phyloP scores from a whole-genome alignment of 2,888 invertebrate genomes.

The Exocentrus adspersus region DNA sequence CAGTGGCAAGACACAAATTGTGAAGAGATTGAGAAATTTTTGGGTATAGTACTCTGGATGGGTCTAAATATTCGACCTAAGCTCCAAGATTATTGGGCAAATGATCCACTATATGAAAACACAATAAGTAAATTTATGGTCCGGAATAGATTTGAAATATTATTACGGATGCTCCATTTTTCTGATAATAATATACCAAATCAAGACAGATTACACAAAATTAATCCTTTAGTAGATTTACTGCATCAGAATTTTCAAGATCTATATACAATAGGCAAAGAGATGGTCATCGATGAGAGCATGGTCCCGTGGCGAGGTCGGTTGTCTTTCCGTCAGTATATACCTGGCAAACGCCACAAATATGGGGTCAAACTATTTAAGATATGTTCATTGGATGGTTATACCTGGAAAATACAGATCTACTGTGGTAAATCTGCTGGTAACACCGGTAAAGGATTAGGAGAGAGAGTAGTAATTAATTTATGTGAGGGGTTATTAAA shows the following conservation, averaged over 20 bases:
- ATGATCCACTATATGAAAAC: neutral
- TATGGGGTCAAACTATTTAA: too few relatives aligned
- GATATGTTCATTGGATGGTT: too few relatives aligned
- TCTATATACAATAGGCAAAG: too few relatives aligned
- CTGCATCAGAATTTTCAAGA: neutral
- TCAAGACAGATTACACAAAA: neutral
- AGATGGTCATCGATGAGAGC: too few relatives aligned
- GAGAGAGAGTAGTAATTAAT: too few relatives aligned
- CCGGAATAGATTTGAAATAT: neutral
- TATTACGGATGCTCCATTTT: neutral
- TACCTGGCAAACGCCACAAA: too few relatives aligned
- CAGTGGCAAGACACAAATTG: neutral
- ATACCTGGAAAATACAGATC: too few relatives aligned
- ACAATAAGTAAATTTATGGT: neutral
- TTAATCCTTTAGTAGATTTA: neutral
- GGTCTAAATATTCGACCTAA: constrained; percentile 9
- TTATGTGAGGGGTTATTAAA: too few relatives aligned
- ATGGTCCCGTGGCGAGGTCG: too few relatives aligned
- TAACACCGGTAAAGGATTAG: too few relatives aligned
- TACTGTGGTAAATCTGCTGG: too few relatives aligned
- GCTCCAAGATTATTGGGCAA: constrained; percentile 11
- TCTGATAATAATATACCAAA: neutral
- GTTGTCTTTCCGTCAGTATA: too few relatives aligned
- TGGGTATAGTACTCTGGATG: constrained; percentile 17
- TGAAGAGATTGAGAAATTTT: constrained; percentile 11